These are phyloP conservation scores for Axis porcinus DNA, from an alignment of 2,113 vertebrate genomes.

Conservation along the genomic window DNA sequence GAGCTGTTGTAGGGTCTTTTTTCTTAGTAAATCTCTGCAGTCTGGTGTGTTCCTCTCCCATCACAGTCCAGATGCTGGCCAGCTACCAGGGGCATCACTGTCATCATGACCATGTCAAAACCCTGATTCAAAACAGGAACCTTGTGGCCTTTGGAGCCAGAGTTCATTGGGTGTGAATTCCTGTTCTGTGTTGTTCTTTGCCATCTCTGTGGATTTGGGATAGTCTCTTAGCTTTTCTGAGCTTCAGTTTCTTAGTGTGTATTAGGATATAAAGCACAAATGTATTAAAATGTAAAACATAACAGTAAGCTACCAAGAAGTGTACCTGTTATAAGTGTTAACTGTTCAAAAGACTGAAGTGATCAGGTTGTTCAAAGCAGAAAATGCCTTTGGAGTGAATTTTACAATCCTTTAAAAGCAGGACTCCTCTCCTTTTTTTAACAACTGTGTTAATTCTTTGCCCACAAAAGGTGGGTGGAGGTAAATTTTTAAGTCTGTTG, in stretches of 20 bases:
- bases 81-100: neutral
- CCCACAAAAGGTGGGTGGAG: neutral
- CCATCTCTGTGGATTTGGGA: neutral
- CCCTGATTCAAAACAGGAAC: neutral
- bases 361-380: neutral
- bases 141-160: neutral
- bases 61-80: neutral
- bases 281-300: neutral
- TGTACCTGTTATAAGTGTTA: neutral
- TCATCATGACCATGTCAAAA: neutral
- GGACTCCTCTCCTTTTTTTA: neutral
- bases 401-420: neutral
- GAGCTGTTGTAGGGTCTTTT: neutral
- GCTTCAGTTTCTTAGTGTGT: neutral
- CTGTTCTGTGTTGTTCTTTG: neutral
- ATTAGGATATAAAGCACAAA: neutral
- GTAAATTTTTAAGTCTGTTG: neutral
- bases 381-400: conserved; percentile 7
- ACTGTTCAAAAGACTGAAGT: neutral
- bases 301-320: neutral
- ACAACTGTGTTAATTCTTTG: neutral
- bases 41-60: neutral
- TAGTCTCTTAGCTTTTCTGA: neutral
- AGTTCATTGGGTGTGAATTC: neutral
- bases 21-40: neutral